Percentiles rank a stretch among this genome's conserved stretches.
Conservation (phyloP, 1,140 invertebrate genomes). For the Diploscapter pachys region DNA sequence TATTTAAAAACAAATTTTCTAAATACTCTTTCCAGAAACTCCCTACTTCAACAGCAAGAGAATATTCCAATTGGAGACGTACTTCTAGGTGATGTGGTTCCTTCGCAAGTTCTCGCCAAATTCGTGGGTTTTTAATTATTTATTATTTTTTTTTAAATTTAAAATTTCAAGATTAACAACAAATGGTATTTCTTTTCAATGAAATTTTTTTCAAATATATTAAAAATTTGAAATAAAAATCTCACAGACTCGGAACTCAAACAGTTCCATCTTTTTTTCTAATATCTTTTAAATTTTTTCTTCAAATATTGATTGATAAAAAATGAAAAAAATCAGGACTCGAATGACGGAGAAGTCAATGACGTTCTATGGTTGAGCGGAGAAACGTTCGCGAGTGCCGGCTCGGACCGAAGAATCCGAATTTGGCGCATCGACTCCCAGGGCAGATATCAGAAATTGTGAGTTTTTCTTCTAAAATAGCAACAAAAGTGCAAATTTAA, state of each 20-base stretch:
- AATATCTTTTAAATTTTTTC: background rate
- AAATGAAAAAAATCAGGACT: slow-evolving; percentile 17
- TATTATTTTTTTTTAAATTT: too few relatives aligned
- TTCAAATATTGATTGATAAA: background rate
- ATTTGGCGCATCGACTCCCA: slow-evolving; percentile 24
- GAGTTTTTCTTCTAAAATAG: background rate
- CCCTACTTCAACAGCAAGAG: background rate
- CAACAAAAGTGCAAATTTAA: background rate
- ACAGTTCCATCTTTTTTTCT: background rate
- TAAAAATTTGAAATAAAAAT: too few relatives aligned
- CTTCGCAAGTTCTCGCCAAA: slow-evolving; percentile 4
- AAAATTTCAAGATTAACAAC: background rate
- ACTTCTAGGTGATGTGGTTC: slow-evolving; percentile 24
- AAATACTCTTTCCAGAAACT: slow-evolving; percentile 8
- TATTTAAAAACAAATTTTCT: background rate
- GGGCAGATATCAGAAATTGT: slow-evolving; percentile 22
- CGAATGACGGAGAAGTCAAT: slow-evolving; percentile 31
- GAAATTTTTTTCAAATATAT: too few relatives aligned
- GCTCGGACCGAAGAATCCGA: slow-evolving; percentile 25
- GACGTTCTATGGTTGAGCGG: slow-evolving; percentile 28
- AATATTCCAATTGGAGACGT: slow-evolving; percentile 6
- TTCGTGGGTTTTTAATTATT: slow-evolving; percentile 17
- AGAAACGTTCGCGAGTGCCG: slow-evolving; percentile 30
- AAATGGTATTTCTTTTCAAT: background rate
- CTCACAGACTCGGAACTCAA: too few relatives aligned